phyloP scores from a whole-genome alignment of 2,888 invertebrate genomes.

The Melipona beecheii region DNA sequence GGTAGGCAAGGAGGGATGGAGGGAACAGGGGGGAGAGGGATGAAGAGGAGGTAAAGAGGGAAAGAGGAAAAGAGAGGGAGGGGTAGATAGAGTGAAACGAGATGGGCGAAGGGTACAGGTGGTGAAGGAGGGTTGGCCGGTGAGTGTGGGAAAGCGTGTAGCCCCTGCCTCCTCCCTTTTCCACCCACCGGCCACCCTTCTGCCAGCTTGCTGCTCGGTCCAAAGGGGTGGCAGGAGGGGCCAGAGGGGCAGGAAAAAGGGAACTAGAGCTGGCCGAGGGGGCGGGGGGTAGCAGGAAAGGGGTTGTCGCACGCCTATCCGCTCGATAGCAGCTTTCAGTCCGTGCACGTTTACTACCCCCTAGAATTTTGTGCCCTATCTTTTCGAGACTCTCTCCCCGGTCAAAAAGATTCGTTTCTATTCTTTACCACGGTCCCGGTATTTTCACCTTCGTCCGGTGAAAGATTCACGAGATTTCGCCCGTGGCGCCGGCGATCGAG shows the following conservation, averaged over 20 bases:
- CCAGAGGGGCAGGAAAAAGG: slow-evolving; percentile 70
- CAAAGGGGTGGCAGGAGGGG: slow-evolving; percentile 61
- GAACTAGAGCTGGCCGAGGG: slow-evolving; percentile 63
- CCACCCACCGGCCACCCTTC: slow-evolving; percentile 69
- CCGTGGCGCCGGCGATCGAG: neutral
- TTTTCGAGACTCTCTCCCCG: slow-evolving; percentile 57
- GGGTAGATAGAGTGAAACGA: slow-evolving; percentile 63
- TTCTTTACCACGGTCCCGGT: neutral
- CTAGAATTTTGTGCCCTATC: slow-evolving; percentile 66
- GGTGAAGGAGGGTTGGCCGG: slow-evolving; percentile 62
- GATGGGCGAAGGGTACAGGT: slow-evolving; percentile 70
- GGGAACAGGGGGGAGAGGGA: neutral
- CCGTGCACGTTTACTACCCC: slow-evolving; percentile 79
- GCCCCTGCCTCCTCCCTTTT: slow-evolving; percentile 72
- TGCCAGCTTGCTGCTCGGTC: slow-evolving; percentile 65
- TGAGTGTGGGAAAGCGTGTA: slow-evolving; percentile 78
- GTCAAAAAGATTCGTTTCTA: slow-evolving; percentile 15
- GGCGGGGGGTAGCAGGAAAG: slow-evolving; percentile 62
- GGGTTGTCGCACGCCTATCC: slow-evolving; percentile 81
- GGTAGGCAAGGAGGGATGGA: neutral
- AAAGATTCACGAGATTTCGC: neutral
- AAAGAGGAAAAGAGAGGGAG: slow-evolving; percentile 1
- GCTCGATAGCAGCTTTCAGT: slow-evolving; percentile 83
- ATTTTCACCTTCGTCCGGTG: neutral
- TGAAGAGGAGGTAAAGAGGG: neutral